Conservation (phyloP, 2,888 invertebrate genomes). For the Hedya salicella region DNA sequence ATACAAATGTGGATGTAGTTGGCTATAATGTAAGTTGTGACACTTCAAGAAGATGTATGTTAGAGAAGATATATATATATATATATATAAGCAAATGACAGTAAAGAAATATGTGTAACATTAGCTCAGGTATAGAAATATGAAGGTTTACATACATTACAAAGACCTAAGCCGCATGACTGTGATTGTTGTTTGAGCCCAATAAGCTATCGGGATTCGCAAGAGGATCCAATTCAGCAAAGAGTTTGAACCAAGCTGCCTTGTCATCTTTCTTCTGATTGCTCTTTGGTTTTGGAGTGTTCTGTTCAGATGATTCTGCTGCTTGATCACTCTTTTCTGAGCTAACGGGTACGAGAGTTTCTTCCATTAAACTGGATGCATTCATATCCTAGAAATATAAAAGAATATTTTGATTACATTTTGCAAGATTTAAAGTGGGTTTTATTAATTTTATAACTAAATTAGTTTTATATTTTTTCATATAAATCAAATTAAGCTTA, state of each 20-base stretch:
- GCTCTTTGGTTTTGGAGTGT: constrained; percentile 53
- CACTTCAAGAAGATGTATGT: no score
- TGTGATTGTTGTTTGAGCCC: constrained; percentile 75
- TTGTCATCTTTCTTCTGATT: constrained; percentile 83
- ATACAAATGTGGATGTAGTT: no score
- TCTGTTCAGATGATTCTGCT: constrained; percentile 49
- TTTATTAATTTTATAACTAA: no score
- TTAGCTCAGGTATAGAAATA: not conserved
- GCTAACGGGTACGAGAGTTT: constrained; percentile 56
- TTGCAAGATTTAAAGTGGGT: no score
- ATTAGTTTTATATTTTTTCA: no score
- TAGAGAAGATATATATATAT: no score
- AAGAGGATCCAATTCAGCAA: constrained; percentile 96
- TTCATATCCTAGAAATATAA: constrained; percentile 59
- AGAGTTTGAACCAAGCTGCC: constrained; percentile 93
- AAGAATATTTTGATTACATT: not conserved
- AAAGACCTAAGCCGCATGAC: constrained; percentile 76
- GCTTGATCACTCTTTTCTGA: constrained; percentile 50
- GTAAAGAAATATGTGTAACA: not conserved
- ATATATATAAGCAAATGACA: no score
- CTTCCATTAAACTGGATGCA: constrained; percentile 58
- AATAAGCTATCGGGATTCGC: constrained; percentile 90
- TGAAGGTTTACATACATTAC: not conserved
- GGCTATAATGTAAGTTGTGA: no score
- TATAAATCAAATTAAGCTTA: no score